phyloP scores from a whole-genome alignment of 2,888 invertebrate genomes.

The Brachypterus glaber region DNA sequence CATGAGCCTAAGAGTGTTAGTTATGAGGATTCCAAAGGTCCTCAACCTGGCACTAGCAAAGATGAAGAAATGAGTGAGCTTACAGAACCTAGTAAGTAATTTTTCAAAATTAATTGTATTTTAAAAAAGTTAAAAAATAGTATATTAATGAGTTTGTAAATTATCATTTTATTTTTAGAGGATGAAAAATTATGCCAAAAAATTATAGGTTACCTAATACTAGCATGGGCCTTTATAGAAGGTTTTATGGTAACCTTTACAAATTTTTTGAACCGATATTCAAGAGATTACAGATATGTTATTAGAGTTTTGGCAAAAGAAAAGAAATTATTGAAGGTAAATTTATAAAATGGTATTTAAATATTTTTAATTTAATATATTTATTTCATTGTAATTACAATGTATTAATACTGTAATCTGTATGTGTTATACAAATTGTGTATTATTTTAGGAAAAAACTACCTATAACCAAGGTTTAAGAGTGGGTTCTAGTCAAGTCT shows the following conservation, averaged over 20 bases:
- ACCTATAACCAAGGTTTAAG: slow-evolving; percentile 59
- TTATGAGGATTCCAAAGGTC: slow-evolving; percentile 29
- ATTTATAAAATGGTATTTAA: slow-evolving; percentile 1
- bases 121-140: background rate
- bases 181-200: slow-evolving; percentile 40
- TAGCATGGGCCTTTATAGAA: slow-evolving; percentile 61
- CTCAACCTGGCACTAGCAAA: slow-evolving; percentile 36
- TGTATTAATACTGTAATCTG: slow-evolving; percentile 3
- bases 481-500: slow-evolving; percentile 57
- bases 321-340: slow-evolving; percentile 78
- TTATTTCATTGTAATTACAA: slow-evolving; percentile 4
- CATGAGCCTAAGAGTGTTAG: slow-evolving; percentile 26
- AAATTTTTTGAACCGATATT: slow-evolving; percentile 73
- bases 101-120: slow-evolving; percentile 7
- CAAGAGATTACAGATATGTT: slow-evolving; percentile 91
- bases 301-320: slow-evolving; percentile 80
- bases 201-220: slow-evolving; percentile 46
- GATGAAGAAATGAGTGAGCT: slow-evolving; percentile 35
- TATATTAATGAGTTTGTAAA: background rate
- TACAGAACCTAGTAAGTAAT: slow-evolving; percentile 28
- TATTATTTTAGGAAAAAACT: slow-evolving; percentile 56
- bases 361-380: slow-evolving; percentile 10
- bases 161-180: background rate
- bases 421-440: slow-evolving; percentile 4
- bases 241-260: slow-evolving; percentile 76